Evolutionary conservation across 2,113 vertebrate genomes (phyloP), one percentile per base, ranked within the genome.

Genomic region (Gobiocypris rarus): DNA sequence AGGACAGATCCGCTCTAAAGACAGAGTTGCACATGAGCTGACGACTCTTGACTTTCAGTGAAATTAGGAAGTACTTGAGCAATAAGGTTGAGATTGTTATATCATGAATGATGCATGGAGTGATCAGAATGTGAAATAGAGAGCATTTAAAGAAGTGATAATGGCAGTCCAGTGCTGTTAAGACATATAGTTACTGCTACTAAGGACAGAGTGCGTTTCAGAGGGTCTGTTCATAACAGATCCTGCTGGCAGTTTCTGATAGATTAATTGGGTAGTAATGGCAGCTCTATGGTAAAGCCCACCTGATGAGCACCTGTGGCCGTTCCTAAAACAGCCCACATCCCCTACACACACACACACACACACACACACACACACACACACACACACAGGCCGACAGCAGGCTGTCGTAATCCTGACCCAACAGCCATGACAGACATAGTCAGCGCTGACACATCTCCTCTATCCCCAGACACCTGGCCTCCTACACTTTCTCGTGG

Each of bases 391-490:
- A 41, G 31, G 43, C 8, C 1, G 38, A 38, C 28, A 83, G 38
- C 69, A 59, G n/a, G 41, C 26, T 10, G 41, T 41, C 28, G 24
- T 56, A 22, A 43, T 43, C 13, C 31, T 56, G n/a, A 19, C 17
- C 52, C 17, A 56, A 24, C 11, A 48, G 48, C n/a, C 19, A 52
- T 38, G 7, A 75, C 26, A 63, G 71, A 48, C 22, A 61, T 22
- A 41, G 41, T 76, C 43, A 38, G 24, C 22, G 34, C 59, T 76
- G 58, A 59, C 71, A 43, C 82, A 67, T 76, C 34, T 24, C 26
- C 28, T 8, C n/a, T 34, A 31, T 24, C n/a, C 70, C 4, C 71
- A 34, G 48, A 50, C 58, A 75, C 48, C 48, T 75, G 48, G 75
- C 14, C 78, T 69, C 34, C 17, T 5, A 28, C 22, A 75, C 26